Percentiles rank a stretch among this genome's conserved stretches.
Conservation (phyloP, 92 coral and sea anemone genomes). For the Zoanthus solanderi region DNA sequence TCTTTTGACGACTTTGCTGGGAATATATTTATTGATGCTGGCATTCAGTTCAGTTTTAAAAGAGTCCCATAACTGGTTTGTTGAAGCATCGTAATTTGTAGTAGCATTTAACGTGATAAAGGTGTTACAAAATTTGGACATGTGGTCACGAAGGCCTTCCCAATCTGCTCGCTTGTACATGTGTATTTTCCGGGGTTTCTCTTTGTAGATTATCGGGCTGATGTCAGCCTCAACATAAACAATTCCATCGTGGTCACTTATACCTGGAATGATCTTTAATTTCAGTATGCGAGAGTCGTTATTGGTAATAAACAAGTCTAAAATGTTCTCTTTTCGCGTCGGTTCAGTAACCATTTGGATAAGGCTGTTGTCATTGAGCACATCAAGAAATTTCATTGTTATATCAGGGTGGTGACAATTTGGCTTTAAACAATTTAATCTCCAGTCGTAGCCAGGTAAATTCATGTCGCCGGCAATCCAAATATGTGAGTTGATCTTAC, state of each 20-base stretch:
- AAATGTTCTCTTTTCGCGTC: conserved; percentile 41
- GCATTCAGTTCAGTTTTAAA: conserved; percentile 33
- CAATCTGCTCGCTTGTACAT: conserved; percentile 28
- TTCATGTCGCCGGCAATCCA: conserved; percentile 10
- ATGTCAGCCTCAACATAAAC: conserved; percentile 63
- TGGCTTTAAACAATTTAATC: conserved; percentile 7
- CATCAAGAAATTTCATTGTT: conserved; percentile 18
- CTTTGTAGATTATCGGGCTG: conserved; percentile 38
- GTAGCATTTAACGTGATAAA: background rate
- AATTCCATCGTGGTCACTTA: conserved; percentile 60
- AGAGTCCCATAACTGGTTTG: conserved; percentile 41
- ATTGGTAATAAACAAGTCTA: conserved; percentile 53
- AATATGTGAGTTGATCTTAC: background rate
- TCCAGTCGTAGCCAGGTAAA: conserved; percentile 11
- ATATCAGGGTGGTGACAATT: conserved; percentile 15
- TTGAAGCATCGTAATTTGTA: background rate
- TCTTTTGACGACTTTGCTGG: conserved; percentile 42
- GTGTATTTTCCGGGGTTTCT: conserved; percentile 47
- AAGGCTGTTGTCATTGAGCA: conserved; percentile 20
- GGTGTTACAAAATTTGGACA: conserved; percentile 33
- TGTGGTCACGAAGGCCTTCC: conserved; percentile 40
- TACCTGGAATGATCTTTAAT: conserved; percentile 47
- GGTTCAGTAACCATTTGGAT: conserved; percentile 45
- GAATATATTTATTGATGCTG: conserved; percentile 44
- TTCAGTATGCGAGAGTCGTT: conserved; percentile 50